A percentile compares a stretch with the other conserved stretches of the same genome.
phyloP scores from a whole-genome alignment of 2,113 vertebrate species.

The Oncorhynchus masou region DNA sequence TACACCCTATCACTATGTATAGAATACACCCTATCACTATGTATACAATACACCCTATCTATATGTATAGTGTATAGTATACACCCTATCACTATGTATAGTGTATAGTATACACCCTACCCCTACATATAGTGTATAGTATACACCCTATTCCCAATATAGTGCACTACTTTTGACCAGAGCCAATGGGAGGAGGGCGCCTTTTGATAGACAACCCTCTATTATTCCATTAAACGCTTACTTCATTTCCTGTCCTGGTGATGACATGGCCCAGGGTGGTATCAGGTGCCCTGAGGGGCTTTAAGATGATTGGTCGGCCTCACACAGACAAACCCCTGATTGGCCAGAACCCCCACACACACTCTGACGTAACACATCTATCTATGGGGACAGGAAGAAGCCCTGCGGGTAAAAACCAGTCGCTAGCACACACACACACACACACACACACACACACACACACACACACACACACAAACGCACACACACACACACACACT shows the following conservation, averaged over 20 bases:
- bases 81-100: too few relatives aligned
- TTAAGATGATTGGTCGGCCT: slow-evolving; percentile 58
- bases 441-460: neutral
- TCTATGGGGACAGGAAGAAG: neutral
- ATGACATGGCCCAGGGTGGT: slow-evolving; percentile 63
- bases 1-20: too few relatives aligned
- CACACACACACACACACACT: neutral
- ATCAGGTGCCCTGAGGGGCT: slow-evolving; percentile 58
- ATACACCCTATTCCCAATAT: too few relatives aligned
- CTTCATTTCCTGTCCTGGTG: slow-evolving; percentile 60
- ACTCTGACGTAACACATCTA: neutral
- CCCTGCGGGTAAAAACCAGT: neutral
- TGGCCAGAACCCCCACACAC: neutral
- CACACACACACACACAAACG: neutral
- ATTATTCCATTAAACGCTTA: slow-evolving; percentile 65
- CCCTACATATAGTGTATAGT: too few relatives aligned
- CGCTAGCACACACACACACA: neutral
- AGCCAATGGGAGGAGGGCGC: neutral
- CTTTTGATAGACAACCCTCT: slow-evolving; percentile 57
- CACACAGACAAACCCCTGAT: too few relatives aligned
- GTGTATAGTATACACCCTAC: too few relatives aligned
- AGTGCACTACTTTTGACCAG: slow-evolving; percentile 48
- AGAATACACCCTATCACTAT: too few relatives aligned
- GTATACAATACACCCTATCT: too few relatives aligned
- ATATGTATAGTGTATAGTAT: too few relatives aligned